Evolutionary conservation across 35 echinoderm and acorn worm species (phyloP).

Genomic region (Nesometra sesokonis): DNA sequence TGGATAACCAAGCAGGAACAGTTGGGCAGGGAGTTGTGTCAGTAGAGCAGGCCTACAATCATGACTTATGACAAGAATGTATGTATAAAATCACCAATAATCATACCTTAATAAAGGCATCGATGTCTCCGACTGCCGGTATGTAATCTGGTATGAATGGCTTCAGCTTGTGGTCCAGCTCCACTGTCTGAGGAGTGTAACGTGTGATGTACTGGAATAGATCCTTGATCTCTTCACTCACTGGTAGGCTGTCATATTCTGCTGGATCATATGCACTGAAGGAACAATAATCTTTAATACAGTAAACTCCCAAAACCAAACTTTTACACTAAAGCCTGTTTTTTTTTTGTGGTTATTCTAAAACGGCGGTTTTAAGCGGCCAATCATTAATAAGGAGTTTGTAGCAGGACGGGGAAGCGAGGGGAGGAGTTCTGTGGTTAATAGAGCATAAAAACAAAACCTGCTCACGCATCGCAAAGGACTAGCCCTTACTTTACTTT

Average conservation of each 20-base stretch:
- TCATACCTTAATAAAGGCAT: conserved; percentile 97
- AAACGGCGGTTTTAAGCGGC: not conserved
- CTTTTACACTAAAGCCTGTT: no score
- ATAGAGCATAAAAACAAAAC: no score
- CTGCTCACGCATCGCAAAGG: no score
- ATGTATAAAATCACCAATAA: not conserved
- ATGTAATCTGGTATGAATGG: conserved; percentile 97
- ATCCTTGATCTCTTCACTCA: conserved; percentile 89
- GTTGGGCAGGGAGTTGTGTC: no score
- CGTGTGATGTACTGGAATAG: conserved; percentile 96
- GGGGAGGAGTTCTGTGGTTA: no score
- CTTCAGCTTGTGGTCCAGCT: conserved; percentile 86
- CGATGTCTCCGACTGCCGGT: conserved; percentile 93
- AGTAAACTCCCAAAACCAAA: no score
- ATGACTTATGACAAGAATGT: no score
- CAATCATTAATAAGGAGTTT: not conserved
- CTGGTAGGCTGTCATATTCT: conserved; percentile 90
- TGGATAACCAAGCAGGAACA: no score
- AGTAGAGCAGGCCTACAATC: no score
- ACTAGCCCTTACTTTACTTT: no score
- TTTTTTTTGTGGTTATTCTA: not conserved
- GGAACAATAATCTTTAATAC: no score
- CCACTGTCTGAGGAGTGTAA: conserved; percentile 90
- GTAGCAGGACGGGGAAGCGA: no score
- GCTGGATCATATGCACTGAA: conserved; percentile 94